Percentiles rank a stretch among this genome's conserved stretches.
Evolutionary conservation across 2,797 vertebrate species (phyloP).

Genomic region (Muscicapa comitata): DNA sequence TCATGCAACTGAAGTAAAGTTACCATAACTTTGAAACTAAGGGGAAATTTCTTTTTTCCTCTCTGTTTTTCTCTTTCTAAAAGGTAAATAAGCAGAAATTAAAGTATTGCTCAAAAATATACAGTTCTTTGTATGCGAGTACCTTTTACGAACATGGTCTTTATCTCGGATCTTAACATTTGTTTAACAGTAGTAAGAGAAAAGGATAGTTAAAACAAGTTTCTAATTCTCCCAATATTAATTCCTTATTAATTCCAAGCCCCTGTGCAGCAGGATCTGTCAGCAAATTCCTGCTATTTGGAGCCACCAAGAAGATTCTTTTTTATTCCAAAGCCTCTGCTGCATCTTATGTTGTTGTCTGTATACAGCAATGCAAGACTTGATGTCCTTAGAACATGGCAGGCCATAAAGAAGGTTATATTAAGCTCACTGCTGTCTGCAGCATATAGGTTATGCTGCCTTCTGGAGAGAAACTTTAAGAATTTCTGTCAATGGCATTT

Average conservation of each 20-base stretch:
- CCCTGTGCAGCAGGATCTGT: background rate
- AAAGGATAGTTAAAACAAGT: background rate
- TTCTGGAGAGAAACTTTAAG: background rate
- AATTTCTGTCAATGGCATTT: background rate
- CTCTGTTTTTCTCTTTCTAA: background rate
- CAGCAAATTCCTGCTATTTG: background rate
- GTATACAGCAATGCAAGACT: background rate
- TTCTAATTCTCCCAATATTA: background rate
- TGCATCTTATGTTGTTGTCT: background rate
- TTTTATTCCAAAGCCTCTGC: background rate
- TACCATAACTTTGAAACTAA: background rate
- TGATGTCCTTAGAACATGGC: background rate
- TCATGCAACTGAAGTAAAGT: background rate
- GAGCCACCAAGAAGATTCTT: background rate
- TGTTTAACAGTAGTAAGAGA: background rate
- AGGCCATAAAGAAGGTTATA: background rate
- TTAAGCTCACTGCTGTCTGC: background rate
- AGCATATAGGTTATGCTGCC: rapidly evolving
- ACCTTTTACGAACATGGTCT: background rate
- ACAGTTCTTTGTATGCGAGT: background rate
- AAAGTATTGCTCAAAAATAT: background rate
- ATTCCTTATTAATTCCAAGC: background rate
- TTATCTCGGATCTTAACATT: background rate
- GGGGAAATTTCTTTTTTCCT: background rate
- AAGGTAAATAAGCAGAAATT: background rate